Conservation (phyloP, 2,797 vertebrate species). For the Malurus leucopterus region DNA sequence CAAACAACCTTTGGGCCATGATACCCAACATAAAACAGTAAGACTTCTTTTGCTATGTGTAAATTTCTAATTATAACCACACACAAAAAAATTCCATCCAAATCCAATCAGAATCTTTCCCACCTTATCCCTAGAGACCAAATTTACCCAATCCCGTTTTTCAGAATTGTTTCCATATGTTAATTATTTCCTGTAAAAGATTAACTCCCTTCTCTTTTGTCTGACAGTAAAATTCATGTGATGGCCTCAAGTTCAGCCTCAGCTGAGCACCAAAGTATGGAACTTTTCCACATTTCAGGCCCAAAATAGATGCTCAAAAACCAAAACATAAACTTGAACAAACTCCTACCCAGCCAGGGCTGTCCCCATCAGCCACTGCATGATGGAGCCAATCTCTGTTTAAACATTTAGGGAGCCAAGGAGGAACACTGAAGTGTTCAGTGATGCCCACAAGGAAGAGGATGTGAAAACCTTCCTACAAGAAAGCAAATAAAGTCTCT, state of each 20-base stretch:
- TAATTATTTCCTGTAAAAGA: slow-evolving; percentile 40
- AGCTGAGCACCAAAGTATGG: background rate
- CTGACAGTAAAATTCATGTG: background rate
- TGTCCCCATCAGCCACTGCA: background rate
- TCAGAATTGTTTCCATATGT: slow-evolving; percentile 32
- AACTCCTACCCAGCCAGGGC: background rate
- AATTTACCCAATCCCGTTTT: background rate
- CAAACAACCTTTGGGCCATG: background rate
- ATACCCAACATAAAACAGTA: background rate
- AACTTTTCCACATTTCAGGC: background rate
- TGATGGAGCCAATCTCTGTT: accelerated
- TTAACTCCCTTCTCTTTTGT: background rate
- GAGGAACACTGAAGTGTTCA: background rate
- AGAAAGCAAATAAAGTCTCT: background rate
- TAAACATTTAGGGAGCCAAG: accelerated
- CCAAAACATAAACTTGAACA: background rate
- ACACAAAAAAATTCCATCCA: background rate
- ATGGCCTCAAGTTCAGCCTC: background rate
- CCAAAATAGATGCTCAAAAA: background rate
- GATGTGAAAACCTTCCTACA: background rate
- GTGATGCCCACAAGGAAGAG: background rate
- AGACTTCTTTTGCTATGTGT: background rate
- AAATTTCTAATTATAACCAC: slow-evolving; percentile 47
- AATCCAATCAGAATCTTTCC: slow-evolving; percentile 23
- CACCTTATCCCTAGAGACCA: background rate